Percentiles rank a stretch among this genome's conserved stretches.
Conservation (phyloP, 2,888 invertebrate species). For the Coecobrya sp. region DNA sequence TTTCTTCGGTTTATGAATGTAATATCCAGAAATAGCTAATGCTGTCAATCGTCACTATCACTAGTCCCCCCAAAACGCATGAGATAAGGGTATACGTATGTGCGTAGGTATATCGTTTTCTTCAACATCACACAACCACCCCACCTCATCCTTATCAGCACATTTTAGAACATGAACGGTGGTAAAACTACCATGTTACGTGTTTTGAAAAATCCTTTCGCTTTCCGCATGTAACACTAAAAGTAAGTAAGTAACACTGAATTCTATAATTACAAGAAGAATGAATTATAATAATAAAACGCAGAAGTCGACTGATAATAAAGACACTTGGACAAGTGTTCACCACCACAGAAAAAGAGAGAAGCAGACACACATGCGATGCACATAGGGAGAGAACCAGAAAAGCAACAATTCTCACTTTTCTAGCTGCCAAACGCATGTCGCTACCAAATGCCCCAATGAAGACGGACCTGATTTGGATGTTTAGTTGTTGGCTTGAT, state of each 20-base stretch:
- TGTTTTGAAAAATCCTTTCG: background rate
- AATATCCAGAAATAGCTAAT: background rate
- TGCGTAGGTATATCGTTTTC: constrained; percentile 6
- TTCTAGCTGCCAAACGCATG: constrained; percentile 32
- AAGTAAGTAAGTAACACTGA: constrained; percentile 57
- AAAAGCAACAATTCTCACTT: background rate
- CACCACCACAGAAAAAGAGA: constrained; percentile 27
- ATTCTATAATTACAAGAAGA: constrained; percentile 49
- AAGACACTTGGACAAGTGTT: constrained; percentile 84
- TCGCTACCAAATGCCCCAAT: constrained; percentile 13
- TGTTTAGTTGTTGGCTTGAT: background rate
- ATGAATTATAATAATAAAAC: background rate
- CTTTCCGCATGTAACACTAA: background rate
- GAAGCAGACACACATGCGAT: background rate
- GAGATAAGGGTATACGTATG: background rate
- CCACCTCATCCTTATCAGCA: background rate
- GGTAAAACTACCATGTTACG: constrained; percentile 20
- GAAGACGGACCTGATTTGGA: background rate
- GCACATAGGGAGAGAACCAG: constrained; percentile 29
- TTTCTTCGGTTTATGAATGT: background rate
- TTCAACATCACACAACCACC: background rate
- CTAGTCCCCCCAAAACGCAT: background rate
- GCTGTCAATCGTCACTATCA: constrained; percentile 10
- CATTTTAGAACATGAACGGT: too few relatives aligned
- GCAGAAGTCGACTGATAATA: constrained; percentile 12